A percentile compares a stretch with the other conserved stretches of the same genome.
Evolutionary conservation across 1,140 invertebrate species (phyloP).

Genomic region (Asbolus verrucosus): DNA sequence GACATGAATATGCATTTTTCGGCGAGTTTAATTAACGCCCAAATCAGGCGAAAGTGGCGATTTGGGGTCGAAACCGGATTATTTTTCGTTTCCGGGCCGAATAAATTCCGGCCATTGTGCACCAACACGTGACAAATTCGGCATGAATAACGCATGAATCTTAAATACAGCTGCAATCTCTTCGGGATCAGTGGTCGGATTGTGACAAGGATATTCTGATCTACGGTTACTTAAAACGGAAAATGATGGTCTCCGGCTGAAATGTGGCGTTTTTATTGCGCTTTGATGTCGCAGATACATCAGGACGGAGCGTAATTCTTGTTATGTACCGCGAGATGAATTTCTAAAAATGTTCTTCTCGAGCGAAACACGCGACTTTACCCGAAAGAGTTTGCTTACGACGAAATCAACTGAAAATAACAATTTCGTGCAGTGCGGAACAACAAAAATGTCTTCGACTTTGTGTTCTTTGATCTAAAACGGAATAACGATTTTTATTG

Average conservation of each 20-base stretch:
- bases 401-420: background rate
- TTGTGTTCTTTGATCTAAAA: too few species aligned
- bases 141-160: slow-evolving; percentile 48
- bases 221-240: slow-evolving; percentile 53
- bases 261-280: slow-evolving; percentile 53
- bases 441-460: too few species aligned
- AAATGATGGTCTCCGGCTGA: slow-evolving; percentile 52
- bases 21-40: slow-evolving; percentile 31
- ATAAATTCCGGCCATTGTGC: too few species aligned
- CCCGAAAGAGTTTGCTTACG: background rate
- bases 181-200: slow-evolving; percentile 38
- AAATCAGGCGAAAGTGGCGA: slow-evolving; percentile 25
- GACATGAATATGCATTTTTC: slow-evolving; percentile 39
- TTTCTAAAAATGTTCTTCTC: slow-evolving; percentile 10
- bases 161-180: slow-evolving; percentile 42
- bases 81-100: too few species aligned
- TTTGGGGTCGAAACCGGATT: too few species aligned
- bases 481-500: too few species aligned
- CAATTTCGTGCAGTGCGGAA: too few species aligned
- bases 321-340: slow-evolving; percentile 45
- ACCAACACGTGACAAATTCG: slow-evolving; percentile 46
- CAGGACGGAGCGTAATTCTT: slow-evolving; percentile 45
- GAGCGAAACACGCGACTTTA: slow-evolving; percentile 5
- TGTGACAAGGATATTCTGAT: slow-evolving; percentile 52
- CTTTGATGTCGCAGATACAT: slow-evolving; percentile 53